A percentile compares a stretch with the other conserved stretches of the same genome.
phyloP scores from a whole-genome alignment of 1,140 invertebrate species.

The Thrips palmi region DNA sequence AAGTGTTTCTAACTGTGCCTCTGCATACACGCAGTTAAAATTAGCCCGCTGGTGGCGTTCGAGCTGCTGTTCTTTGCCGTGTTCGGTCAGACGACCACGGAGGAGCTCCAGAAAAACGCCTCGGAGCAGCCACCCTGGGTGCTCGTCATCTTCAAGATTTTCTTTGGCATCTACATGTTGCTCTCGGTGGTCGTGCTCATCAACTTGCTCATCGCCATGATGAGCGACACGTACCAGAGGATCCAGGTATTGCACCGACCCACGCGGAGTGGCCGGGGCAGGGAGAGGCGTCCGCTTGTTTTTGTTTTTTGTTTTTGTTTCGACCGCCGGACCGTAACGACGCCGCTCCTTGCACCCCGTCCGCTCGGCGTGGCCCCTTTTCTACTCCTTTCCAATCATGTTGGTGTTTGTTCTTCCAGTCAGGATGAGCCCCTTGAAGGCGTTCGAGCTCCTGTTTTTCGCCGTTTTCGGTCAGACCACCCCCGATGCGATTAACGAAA shows the following conservation, averaged over 20 bases:
- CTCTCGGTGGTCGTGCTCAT: conserved; percentile 94
- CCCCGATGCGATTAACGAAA: conserved; percentile 39
- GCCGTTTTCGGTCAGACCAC: conserved; percentile 95
- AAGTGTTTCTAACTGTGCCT: too few relatives aligned
- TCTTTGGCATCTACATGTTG: conserved; percentile 94
- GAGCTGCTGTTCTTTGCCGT: conserved; percentile 96
- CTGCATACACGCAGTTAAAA: conserved; percentile 43
- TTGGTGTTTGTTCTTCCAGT: conserved; percentile 55
- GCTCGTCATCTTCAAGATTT: conserved; percentile 60
- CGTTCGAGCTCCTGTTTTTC: conserved; percentile 96
- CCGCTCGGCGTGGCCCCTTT: too few relatives aligned
- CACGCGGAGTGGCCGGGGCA: too few relatives aligned
- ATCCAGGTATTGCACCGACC: conserved; percentile 85
- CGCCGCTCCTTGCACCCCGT: too few relatives aligned
- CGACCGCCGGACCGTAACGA: too few relatives aligned
- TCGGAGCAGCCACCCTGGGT: conserved; percentile 37
- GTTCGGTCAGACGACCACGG: conserved; percentile 87
- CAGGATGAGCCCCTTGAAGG: conserved; percentile 68
- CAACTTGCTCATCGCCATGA: conserved; percentile 99
- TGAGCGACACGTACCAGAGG: conserved; percentile 97
- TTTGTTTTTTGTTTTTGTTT: conserved; percentile 1
- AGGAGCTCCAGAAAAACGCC: conserved; percentile 51
- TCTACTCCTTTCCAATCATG: too few relatives aligned
- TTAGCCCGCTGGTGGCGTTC: conserved; percentile 76
- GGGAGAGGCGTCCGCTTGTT: background rate